These are phyloP conservation scores for Seladonia tumulorum DNA, from an alignment of 2,888 invertebrate genomes.

Conservation along the genomic window DNA sequence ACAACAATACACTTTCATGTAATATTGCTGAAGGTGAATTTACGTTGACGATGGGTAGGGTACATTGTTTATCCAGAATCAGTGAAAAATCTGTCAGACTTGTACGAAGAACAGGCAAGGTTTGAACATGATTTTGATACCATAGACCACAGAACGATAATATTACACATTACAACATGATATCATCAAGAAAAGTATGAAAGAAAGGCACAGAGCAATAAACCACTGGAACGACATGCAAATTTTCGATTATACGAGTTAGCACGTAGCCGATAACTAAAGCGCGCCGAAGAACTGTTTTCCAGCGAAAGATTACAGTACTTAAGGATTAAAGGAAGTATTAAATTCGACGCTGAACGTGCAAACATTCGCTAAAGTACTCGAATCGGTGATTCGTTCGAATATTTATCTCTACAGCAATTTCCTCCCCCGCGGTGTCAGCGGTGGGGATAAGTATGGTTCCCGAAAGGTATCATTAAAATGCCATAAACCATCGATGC, in stretches of 20 bases:
- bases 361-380: neutral
- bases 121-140: too few species aligned
- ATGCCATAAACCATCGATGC: conserved; percentile 49
- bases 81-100: neutral
- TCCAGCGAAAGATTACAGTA: neutral
- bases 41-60: neutral
- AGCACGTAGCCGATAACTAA: neutral
- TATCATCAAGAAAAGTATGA: neutral
- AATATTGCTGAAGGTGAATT: neutral
- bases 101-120: neutral
- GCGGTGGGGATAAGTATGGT: conserved; percentile 10
- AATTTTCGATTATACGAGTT: neutral
- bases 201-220: neutral
- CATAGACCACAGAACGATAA: neutral
- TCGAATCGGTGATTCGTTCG: neutral
- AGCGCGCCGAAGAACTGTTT: neutral
- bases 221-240: neutral
- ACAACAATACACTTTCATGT: neutral
- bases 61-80: neutral
- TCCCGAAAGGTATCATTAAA: conserved; percentile 40
- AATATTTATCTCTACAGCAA: conserved; percentile 1
- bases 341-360: neutral
- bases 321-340: neutral
- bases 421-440: neutral
- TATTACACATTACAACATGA: neutral